Evolutionary conservation across 1,140 invertebrate species (phyloP).

Genomic region (Marisa cornuarietis): DNA sequence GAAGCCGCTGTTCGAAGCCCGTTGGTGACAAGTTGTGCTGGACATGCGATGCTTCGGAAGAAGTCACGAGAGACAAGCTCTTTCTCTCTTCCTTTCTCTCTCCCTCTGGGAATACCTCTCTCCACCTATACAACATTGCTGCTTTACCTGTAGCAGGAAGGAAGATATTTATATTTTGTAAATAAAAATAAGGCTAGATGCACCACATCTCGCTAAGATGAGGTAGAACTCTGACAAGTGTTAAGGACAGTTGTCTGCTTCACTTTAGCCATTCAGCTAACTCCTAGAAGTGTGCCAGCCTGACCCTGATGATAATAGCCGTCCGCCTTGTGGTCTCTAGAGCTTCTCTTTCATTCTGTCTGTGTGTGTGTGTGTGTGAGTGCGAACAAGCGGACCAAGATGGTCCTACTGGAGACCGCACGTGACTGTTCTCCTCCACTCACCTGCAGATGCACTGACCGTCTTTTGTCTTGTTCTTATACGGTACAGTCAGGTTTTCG

Average conservation of each 20-base stretch:
- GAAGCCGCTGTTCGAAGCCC: too few relatives aligned
- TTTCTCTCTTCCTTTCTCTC: conserved; percentile 2
- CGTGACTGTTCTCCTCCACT: not conserved
- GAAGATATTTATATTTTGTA: not conserved
- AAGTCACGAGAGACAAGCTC: not conserved
- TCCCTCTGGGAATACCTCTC: not conserved
- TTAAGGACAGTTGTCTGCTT: not conserved
- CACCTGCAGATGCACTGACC: not conserved
- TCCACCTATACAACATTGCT: too few relatives aligned
- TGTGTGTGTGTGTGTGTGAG: not conserved
- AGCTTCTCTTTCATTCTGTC: not conserved
- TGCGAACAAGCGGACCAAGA: not conserved
- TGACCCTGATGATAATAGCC: not conserved
- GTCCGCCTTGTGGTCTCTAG: not conserved
- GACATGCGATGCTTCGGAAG: not conserved
- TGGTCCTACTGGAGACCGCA: not conserved
- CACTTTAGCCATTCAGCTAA: not conserved
- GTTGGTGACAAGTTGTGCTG: not conserved
- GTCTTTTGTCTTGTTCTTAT: too few relatives aligned
- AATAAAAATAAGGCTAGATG: not conserved
- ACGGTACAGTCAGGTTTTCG: too few relatives aligned
- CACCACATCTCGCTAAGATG: too few relatives aligned
- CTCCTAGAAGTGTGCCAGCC: not conserved
- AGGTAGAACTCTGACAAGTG: not conserved
- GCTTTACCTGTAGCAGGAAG: not conserved